These are phyloP conservation scores for Strongylocentrotus purpuratus DNA, from an alignment of 35 echinoderm and acorn worm genomes.

Conservation along the genomic window DNA sequence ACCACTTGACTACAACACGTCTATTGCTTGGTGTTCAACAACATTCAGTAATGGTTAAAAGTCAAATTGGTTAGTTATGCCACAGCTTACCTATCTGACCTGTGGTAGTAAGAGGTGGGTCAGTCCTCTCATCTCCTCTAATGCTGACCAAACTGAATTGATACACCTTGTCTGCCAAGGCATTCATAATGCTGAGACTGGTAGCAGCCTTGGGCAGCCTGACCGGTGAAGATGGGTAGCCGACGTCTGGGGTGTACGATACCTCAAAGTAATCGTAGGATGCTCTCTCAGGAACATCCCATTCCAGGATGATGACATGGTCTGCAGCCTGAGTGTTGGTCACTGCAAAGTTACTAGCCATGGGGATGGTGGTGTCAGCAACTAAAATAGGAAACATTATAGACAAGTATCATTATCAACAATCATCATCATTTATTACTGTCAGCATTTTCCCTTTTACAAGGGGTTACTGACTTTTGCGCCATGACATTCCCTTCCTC, in stretches of 20 bases:
- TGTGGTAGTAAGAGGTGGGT: not conserved
- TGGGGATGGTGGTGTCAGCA: not conserved
- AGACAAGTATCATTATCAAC: no score
- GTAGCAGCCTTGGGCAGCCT: not conserved
- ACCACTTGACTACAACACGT: no score
- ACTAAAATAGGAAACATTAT: not conserved
- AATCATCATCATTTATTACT: no score
- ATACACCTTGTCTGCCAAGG: not conserved
- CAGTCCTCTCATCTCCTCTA: not conserved
- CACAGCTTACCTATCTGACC: not conserved
- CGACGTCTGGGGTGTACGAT: not conserved
- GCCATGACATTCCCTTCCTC: no score
- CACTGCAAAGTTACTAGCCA: not conserved
- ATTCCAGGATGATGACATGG: not conserved
- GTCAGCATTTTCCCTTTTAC: no score
- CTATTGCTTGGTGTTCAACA: no score
- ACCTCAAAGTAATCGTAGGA: conserved; percentile 20
- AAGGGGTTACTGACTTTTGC: no score
- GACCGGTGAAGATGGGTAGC: conserved; percentile 23
- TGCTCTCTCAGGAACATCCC: not conserved
- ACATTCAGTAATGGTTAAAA: no score
- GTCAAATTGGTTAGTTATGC: no score
- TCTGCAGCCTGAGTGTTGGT: not conserved
- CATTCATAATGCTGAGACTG: conserved; percentile 3
- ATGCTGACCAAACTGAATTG: not conserved